A percentile compares a stretch with the other conserved stretches of the same genome.
Conservation (phyloP, 2,888 invertebrate species). For the Aproaerema taeniolella region DNA sequence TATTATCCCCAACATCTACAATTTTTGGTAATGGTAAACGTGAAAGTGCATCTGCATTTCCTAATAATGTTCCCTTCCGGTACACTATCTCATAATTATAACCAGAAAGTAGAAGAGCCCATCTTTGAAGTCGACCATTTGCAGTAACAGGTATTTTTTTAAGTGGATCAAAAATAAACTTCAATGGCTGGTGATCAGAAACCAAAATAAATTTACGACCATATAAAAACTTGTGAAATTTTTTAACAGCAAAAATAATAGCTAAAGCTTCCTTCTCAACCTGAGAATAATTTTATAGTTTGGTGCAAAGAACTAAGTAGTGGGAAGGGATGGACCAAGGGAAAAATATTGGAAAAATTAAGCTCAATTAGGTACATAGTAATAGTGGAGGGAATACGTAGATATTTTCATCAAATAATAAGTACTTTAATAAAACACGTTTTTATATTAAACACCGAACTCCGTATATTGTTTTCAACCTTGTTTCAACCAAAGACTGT, state of each 20-base stretch:
- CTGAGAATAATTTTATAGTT: conserved; percentile 28
- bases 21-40: background rate
- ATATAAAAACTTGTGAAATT: conserved; percentile 27
- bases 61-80: conserved; percentile 8
- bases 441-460: no score
- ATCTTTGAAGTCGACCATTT: background rate
- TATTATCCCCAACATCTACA: background rate
- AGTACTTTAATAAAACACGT: no score
- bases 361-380: no score
- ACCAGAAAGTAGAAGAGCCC: background rate
- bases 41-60: conserved; percentile 13
- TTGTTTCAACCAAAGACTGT: no score
- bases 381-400: no score
- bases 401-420: no score
- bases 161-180: background rate
- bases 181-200: background rate
- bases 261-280: conserved; percentile 30
- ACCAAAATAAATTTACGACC: conserved; percentile 8
- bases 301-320: no score
- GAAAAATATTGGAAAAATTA: no score
- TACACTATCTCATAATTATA: background rate
- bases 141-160: background rate
- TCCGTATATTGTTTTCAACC: no score
- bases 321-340: no score
- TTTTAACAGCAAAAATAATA: conserved; percentile 14